Conservation (phyloP, 2,888 invertebrate genomes). For the Dysmachus trigonus region DNA sequence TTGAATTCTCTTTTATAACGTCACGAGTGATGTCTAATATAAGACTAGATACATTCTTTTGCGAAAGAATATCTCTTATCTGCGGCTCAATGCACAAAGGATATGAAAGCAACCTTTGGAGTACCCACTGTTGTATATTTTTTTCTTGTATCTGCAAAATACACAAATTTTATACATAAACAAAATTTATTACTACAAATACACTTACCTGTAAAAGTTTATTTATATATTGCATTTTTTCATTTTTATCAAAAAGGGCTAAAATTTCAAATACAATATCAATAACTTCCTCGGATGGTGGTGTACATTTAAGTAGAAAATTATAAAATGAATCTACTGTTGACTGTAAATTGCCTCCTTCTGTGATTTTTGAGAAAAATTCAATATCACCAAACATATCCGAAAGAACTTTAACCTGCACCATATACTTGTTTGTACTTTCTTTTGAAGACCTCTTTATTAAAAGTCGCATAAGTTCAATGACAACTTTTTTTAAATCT, state of each 20-base stretch:
- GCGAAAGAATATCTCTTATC: conserved; percentile 57
- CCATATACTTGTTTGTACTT: conserved; percentile 65
- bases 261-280: conserved; percentile 73
- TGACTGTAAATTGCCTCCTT: conserved; percentile 55
- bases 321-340: conserved; percentile 58
- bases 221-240: conserved; percentile 68
- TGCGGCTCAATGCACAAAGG: conserved; percentile 60
- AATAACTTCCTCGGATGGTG: conserved; percentile 68
- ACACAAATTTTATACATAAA: neutral
- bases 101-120: conserved; percentile 61
- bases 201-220: conserved; percentile 68
- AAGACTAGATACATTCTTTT: conserved; percentile 55
- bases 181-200: conserved; percentile 50
- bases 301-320: conserved; percentile 52
- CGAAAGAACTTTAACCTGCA: conserved; percentile 68
- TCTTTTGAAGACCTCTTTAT: conserved; percentile 67
- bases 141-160: conserved; percentile 55
- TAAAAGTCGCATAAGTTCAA: conserved; percentile 63
- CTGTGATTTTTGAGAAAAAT: conserved; percentile 66
- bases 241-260: conserved; percentile 66
- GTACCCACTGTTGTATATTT: conserved; percentile 56
- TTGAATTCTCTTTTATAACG: conserved; percentile 55
- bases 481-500: conserved; percentile 57
- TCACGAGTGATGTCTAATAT: conserved; percentile 57
- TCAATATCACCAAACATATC: conserved; percentile 68